Conservation (phyloP, 2,888 invertebrate species). For the Lacanobia wlatinum region DNA sequence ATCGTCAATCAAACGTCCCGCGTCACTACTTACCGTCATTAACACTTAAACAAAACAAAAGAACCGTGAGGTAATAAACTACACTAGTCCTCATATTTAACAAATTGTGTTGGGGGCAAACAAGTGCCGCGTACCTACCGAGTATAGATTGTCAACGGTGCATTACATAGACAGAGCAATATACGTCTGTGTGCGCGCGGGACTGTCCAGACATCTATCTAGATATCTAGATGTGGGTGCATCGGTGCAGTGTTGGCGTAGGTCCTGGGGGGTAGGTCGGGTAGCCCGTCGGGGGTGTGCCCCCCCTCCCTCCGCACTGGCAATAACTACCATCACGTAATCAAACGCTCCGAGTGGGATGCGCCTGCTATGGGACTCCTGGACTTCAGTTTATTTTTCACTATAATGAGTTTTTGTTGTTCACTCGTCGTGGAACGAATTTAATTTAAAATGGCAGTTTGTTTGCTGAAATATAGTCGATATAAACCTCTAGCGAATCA, state of each 20-base stretch:
- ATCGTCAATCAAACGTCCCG: not conserved
- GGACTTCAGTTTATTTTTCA: slow-evolving; percentile 70
- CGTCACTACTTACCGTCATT: not conserved
- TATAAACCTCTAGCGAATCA: slow-evolving; percentile 26
- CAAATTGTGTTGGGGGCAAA: slow-evolving; percentile 55
- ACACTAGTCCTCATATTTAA: slow-evolving; percentile 25
- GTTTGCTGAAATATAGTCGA: slow-evolving; percentile 31
- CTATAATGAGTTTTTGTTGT: slow-evolving; percentile 73
- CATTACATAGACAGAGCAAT: slow-evolving; percentile 33
- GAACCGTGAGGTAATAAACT: slow-evolving; percentile 25
- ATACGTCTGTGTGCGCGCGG: slow-evolving; percentile 59
- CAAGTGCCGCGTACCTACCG: slow-evolving; percentile 37
- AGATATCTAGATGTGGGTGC: slow-evolving; percentile 84
- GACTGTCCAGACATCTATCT: slow-evolving; percentile 73
- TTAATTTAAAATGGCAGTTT: slow-evolving; percentile 41
- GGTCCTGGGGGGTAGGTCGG: slow-evolving; percentile 84
- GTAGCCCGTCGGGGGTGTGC: slow-evolving; percentile 15
- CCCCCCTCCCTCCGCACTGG: slow-evolving; percentile 62
- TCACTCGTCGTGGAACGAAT: slow-evolving; percentile 45
- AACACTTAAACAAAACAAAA: slow-evolving; percentile 20
- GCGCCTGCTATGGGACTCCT: slow-evolving; percentile 65
- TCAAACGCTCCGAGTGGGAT: slow-evolving; percentile 75
- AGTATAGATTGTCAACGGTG: slow-evolving; percentile 56
- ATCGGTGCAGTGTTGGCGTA: slow-evolving; percentile 87
- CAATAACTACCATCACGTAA: slow-evolving; percentile 78